Conservation (phyloP, 2,113 vertebrate species). For the Strix uralensis region DNA sequence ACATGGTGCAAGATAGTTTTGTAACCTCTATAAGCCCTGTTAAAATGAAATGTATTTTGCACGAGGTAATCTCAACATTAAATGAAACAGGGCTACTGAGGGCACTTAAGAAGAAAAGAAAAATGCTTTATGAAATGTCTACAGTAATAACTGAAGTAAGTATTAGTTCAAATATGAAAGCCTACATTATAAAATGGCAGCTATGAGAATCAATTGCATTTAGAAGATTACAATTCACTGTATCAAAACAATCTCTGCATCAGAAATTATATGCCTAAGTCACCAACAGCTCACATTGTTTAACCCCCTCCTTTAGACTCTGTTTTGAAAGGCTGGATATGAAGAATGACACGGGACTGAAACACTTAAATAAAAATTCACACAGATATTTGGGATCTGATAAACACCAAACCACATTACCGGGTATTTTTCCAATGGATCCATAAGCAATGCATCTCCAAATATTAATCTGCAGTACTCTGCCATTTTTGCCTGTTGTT, state of each 20-base stretch:
- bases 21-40: background rate
- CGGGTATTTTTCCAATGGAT: conserved; percentile 92
- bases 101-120: background rate
- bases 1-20: background rate
- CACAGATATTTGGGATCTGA: background rate
- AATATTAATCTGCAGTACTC: conserved; percentile 98
- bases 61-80: background rate
- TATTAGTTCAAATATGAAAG: background rate
- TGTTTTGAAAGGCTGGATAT: background rate
- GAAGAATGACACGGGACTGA: background rate
- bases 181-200: background rate
- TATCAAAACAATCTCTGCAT: background rate
- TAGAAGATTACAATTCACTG: background rate
- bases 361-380: background rate
- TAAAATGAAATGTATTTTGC: conserved; percentile 2
- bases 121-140: conserved; percentile 11
- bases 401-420: conserved; percentile 75
- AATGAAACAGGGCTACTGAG: background rate
- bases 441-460: conserved; percentile 93
- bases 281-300: background rate
- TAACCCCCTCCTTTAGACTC: background rate
- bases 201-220: background rate
- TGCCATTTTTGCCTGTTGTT: conserved; percentile 99
- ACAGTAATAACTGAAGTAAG: background rate
- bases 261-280: background rate